Conservation (phyloP, 2,797 vertebrate species). For the Anolis apletophallus region DNA sequence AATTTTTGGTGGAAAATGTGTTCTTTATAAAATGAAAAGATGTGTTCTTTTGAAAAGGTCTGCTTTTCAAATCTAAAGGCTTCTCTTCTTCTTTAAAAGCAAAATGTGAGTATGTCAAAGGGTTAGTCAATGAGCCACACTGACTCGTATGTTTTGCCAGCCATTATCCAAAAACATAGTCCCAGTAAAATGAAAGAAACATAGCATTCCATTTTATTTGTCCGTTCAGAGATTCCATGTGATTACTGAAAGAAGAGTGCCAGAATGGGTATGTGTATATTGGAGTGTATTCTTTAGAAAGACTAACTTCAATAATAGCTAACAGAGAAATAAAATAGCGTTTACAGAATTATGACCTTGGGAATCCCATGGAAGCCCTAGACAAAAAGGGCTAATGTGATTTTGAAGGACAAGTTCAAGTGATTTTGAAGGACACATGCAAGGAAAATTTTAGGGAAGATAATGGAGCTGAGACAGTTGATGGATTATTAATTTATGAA, state of each 20-base stretch:
- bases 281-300: background rate
- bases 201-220: background rate
- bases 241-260: background rate
- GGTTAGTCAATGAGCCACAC: background rate
- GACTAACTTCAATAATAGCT: background rate
- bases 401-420: too few species aligned
- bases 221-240: background rate
- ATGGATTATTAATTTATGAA: background rate
- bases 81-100: background rate
- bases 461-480: background rate
- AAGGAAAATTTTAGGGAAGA: constrained; percentile 1
- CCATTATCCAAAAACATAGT: background rate
- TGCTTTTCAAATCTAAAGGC: background rate
- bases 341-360: background rate
- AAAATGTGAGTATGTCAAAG: background rate
- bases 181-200: background rate
- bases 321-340: background rate
- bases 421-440: background rate
- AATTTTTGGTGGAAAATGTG: background rate
- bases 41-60: background rate
- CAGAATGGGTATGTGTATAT: background rate
- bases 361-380: background rate
- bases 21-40: constrained; percentile 14
- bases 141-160: constrained; percentile 1
- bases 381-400: background rate